Conservation (phyloP, 2,113 vertebrate genomes). For the Daphoenositta chrysoptera region DNA sequence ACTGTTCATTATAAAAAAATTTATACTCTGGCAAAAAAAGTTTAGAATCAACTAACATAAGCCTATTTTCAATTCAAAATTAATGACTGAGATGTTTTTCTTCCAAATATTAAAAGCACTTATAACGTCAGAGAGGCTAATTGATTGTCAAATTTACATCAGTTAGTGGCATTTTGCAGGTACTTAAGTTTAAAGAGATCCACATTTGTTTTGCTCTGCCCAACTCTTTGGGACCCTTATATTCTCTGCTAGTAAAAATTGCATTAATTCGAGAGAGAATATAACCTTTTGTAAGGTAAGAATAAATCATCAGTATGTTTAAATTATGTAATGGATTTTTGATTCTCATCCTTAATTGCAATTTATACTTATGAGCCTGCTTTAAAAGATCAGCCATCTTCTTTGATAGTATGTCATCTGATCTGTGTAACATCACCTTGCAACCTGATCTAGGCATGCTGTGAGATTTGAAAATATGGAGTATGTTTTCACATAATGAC, state of each 20-base stretch:
- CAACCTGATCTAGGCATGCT: neutral
- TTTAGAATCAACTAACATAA: neutral
- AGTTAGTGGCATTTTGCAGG: conserved; percentile 21
- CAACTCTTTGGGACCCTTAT: neutral
- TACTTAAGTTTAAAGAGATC: conserved; percentile 17
- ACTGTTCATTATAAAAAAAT: neutral
- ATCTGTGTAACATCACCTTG: neutral
- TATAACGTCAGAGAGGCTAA: neutral
- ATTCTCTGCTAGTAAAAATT: neutral
- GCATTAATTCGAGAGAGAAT: neutral
- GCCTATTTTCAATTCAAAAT: conserved; percentile 3
- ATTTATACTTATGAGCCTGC: neutral
- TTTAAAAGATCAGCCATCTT: neutral
- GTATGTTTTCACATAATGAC: neutral
- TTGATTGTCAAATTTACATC: conserved; percentile 29
- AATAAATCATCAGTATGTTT: neutral
- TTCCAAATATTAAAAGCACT: conserved; percentile 10
- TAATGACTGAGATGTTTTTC: neutral
- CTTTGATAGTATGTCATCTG: neutral
- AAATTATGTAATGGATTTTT: neutral
- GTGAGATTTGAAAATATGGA: neutral
- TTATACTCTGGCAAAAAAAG: neutral
- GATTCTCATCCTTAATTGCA: neutral
- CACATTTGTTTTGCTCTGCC: neutral
- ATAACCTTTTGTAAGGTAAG: neutral